A percentile compares a stretch with the other conserved stretches of the same genome.
These are phyloP conservation scores for Patella ulyssiponensis DNA, from an alignment of 2,888 invertebrate genomes.

Conservation along the genomic window DNA sequence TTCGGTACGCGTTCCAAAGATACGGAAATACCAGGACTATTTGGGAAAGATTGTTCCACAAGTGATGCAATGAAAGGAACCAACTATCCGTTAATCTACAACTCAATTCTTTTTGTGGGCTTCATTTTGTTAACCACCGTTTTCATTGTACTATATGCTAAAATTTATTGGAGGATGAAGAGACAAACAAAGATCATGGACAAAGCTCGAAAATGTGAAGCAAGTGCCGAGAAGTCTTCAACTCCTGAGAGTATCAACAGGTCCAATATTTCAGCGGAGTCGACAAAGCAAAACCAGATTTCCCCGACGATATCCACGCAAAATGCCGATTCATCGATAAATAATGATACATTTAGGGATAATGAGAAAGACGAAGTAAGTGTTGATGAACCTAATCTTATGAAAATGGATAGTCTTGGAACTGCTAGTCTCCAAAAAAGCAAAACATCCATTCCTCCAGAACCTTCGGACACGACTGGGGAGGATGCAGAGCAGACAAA, in stretches of 20 bases:
- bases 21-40: slow-evolving; percentile 20
- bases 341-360: not conserved
- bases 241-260: not conserved
- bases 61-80: slow-evolving; percentile 25
- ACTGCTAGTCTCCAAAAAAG: not conserved
- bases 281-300: not conserved
- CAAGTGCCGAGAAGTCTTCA: too few relatives aligned
- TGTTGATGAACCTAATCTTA: not conserved
- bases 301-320: too few relatives aligned
- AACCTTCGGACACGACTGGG: not conserved
- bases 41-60: slow-evolving; percentile 39
- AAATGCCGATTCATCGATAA: not conserved
- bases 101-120: slow-evolving; percentile 15
- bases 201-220: not conserved
- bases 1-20: slow-evolving; percentile 32
- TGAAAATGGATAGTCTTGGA: not conserved
- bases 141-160: slow-evolving; percentile 1
- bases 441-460: not conserved
- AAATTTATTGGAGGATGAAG: slow-evolving; percentile 11
- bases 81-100: slow-evolving; percentile 32
- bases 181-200: slow-evolving; percentile 17
- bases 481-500: not conserved
- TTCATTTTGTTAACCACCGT: slow-evolving; percentile 24
- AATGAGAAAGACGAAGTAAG: not conserved
- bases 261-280: not conserved